phyloP scores from a whole-genome alignment of 2,888 invertebrate species.

The Lacanobia oleracea region DNA sequence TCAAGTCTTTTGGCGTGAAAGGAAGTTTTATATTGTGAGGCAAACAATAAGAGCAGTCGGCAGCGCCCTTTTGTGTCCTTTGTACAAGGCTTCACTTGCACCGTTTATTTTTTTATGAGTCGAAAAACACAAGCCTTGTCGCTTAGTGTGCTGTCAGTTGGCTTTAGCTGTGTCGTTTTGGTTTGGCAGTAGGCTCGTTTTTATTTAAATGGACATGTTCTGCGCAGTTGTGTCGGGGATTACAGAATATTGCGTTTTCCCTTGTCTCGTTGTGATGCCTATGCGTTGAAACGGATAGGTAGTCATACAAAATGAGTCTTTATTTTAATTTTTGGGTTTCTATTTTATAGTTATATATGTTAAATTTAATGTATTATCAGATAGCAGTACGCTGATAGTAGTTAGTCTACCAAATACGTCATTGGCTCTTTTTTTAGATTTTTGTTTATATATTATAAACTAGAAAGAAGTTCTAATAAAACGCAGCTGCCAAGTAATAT shows the following conservation, averaged over 20 bases:
- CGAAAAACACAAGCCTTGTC: conserved; percentile 49
- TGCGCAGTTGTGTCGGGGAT: conserved; percentile 1
- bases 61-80: conserved; percentile 72
- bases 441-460: too few relatives aligned
- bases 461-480: background rate
- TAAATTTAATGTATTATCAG: background rate
- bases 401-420: background rate
- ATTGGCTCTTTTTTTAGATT: too few relatives aligned
- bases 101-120: conserved; percentile 60
- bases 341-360: background rate
- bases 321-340: background rate
- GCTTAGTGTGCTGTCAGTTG: conserved; percentile 33
- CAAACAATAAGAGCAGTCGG: conserved; percentile 74
- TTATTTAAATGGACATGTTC: conserved; percentile 6
- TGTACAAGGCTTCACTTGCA: conserved; percentile 74
- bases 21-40: conserved; percentile 73
- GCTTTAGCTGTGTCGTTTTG: conserved; percentile 4
- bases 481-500: background rate
- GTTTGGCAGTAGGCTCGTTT: background rate
- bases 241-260: background rate
- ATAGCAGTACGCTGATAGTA: background rate
- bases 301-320: background rate
- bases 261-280: background rate
- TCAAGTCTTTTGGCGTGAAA: conserved; percentile 71
- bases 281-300: background rate